Conservation (phyloP, 1,140 invertebrate species). For the Archivesica marissinica region DNA sequence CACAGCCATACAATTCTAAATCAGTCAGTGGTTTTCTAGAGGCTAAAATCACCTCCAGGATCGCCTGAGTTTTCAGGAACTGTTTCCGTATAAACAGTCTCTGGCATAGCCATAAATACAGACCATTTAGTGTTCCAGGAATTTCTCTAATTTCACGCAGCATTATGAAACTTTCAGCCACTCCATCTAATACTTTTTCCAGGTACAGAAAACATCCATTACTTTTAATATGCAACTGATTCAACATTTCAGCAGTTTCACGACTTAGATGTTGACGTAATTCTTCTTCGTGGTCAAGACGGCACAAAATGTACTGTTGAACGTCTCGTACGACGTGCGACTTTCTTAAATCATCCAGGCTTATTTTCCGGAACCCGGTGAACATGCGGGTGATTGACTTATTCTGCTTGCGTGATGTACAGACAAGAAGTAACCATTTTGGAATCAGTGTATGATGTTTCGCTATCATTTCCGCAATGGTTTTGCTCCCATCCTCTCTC, state of each 20-base stretch:
- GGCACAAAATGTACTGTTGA: constrained; percentile 96
- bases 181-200: constrained; percentile 93
- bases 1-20: constrained; percentile 91
- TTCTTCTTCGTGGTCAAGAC: constrained; percentile 89
- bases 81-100: constrained; percentile 91
- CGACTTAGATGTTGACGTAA: constrained; percentile 91
- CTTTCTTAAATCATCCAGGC: constrained; percentile 94
- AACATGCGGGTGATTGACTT: constrained; percentile 95
- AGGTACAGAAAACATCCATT: constrained; percentile 98
- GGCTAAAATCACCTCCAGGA: constrained; percentile 94
- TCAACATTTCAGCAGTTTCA: constrained; percentile 96
- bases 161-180: constrained; percentile 96
- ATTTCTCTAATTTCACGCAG: constrained; percentile 94
- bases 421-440: constrained; percentile 95
- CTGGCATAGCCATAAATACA: constrained; percentile 98
- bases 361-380: constrained; percentile 95
- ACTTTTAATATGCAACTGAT: constrained; percentile 97
- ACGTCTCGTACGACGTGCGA: constrained; percentile 93
- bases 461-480: constrained; percentile 93
- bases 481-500: constrained; percentile 85
- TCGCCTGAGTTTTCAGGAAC: constrained; percentile 90
- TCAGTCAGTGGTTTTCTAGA: constrained; percentile 93
- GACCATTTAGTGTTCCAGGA: constrained; percentile 96
- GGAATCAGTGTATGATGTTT: constrained; percentile 97
- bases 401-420: constrained; percentile 92